These are phyloP conservation scores for Phyllotreta cruciferae DNA, from an alignment of 2,888 invertebrate genomes.

Conservation along the genomic window DNA sequence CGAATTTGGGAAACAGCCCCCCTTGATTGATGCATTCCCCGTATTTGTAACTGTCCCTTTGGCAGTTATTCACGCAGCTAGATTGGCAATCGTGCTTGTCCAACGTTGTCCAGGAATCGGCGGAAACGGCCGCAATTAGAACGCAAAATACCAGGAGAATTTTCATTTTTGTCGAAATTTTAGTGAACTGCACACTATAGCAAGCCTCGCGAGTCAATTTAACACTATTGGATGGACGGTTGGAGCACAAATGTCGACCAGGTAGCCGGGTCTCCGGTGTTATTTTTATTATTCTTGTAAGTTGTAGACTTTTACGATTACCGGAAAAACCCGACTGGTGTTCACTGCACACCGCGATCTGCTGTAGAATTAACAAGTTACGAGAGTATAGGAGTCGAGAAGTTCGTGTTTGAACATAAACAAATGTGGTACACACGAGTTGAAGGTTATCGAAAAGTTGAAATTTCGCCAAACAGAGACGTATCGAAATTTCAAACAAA, in stretches of 20 bases:
- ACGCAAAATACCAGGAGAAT: constrained; percentile 27
- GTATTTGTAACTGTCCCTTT: constrained; percentile 4
- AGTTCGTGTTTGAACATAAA: no score
- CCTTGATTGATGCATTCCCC: constrained; percentile 34
- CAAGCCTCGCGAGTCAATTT: not conserved
- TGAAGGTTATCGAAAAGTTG: no score
- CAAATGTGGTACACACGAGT: no score
- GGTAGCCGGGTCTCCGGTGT: constrained; percentile 11
- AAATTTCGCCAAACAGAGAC: no score
- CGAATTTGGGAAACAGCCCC: constrained; percentile 33
- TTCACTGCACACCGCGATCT: not conserved
- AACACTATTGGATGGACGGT: not conserved
- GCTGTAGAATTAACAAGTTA: no score
- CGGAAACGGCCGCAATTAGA: constrained; percentile 19
- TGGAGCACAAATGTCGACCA: constrained; percentile 7
- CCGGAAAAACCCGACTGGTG: constrained; percentile 27
- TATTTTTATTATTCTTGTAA: constrained; percentile 13
- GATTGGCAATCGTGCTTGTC: constrained; percentile 27
- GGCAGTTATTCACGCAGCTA: constrained; percentile 22
- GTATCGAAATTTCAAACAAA: no score
- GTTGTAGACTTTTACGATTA: constrained; percentile 12
- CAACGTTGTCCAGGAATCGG: constrained; percentile 25
- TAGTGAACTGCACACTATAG: not conserved
- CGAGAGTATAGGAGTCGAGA: no score
- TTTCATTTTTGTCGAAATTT: constrained; percentile 20